A percentile compares a stretch with the other conserved stretches of the same genome.
Evolutionary conservation across 2,113 vertebrate genomes (phyloP).

Genomic region (Microtus pennsylvanicus): DNA sequence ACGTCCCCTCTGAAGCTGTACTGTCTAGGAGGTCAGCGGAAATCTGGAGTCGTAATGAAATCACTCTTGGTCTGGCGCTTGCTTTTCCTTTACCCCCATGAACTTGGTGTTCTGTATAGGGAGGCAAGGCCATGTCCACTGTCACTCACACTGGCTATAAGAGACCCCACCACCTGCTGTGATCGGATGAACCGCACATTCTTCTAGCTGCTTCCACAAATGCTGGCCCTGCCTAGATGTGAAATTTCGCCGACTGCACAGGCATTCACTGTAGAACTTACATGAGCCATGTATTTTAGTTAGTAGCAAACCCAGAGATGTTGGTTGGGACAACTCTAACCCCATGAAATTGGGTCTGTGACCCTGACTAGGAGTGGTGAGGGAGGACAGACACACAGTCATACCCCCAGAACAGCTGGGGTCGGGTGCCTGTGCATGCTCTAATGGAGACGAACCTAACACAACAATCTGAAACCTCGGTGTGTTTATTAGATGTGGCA

Average conservation of each 20-base stretch:
- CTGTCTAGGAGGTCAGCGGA: background rate
- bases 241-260: background rate
- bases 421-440: background rate
- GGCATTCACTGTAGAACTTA: background rate
- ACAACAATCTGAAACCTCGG: background rate
- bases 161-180: background rate
- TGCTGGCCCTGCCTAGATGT: background rate
- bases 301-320: background rate
- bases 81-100: background rate
- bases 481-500: background rate
- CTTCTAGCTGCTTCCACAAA: background rate
- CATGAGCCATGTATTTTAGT: background rate
- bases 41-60: background rate
- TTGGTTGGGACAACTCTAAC: background rate
- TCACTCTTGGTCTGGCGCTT: background rate
- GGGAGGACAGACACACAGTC: background rate
- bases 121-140: background rate
- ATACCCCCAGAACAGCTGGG: background rate
- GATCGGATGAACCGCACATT: background rate
- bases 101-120: background rate
- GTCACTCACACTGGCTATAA: background rate
- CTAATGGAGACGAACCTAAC: background rate
- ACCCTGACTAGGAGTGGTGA: background rate
- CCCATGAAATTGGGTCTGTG: background rate
- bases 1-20: background rate